Evolutionary conservation across 2,888 invertebrate genomes (phyloP).

Genomic region (Eledona agricola): DNA sequence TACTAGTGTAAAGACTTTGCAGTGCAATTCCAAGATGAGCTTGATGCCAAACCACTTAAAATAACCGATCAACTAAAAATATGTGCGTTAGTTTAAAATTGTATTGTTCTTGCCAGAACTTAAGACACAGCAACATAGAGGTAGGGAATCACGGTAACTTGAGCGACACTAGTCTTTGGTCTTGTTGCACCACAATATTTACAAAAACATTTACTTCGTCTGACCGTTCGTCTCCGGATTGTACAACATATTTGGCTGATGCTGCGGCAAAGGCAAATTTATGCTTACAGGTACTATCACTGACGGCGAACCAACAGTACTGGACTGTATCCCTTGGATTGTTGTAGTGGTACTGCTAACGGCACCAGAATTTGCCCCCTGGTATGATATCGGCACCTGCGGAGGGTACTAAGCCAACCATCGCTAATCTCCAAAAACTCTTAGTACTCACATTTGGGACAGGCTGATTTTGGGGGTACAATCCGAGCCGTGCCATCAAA

Average conservation of each 20-base stretch:
- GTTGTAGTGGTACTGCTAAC: constrained; percentile 60
- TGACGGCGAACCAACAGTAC: constrained; percentile 45
- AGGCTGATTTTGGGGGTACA: constrained; percentile 61
- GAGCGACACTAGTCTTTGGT: constrained; percentile 29
- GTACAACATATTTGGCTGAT: constrained; percentile 46
- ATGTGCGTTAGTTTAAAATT: too few relatives aligned
- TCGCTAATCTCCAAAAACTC: background rate
- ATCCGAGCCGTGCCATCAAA: constrained; percentile 80
- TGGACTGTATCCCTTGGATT: constrained; percentile 43
- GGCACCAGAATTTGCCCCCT: constrained; percentile 50
- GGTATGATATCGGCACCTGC: constrained; percentile 53
- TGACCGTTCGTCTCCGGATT: constrained; percentile 51
- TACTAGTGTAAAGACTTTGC: too few relatives aligned
- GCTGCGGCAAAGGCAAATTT: constrained; percentile 46
- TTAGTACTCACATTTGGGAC: constrained; percentile 37
- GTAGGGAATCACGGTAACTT: constrained; percentile 22
- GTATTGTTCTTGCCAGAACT: too few relatives aligned
- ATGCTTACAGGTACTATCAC: constrained; percentile 53
- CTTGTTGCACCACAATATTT: constrained; percentile 10
- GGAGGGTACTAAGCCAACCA: constrained; percentile 6
- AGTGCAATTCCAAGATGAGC: too few relatives aligned
- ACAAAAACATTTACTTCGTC: constrained; percentile 35
- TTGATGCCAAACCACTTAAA: too few relatives aligned
- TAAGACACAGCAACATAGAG: constrained; percentile 7
- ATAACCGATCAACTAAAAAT: too few relatives aligned